Evolutionary conservation across 2,797 vertebrate genomes (phyloP).

Genomic region (Sphaeramia orbicularis): DNA sequence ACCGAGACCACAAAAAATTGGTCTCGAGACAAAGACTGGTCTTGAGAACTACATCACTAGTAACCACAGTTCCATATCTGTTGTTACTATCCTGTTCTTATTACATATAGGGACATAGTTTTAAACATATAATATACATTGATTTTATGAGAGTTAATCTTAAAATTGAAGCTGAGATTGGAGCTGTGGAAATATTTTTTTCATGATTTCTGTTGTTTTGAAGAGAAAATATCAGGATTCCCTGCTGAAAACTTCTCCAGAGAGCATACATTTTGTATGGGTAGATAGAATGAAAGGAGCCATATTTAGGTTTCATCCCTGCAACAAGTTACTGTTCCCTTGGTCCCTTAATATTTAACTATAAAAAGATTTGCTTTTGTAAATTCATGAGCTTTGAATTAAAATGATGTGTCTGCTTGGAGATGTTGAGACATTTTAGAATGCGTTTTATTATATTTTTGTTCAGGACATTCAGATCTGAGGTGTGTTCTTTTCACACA

Average conservation of each 20-base stretch:
- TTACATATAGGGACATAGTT: no score
- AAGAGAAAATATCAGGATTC: slow-evolving; percentile 8
- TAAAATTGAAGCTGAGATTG: not conserved
- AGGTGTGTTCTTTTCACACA: not conserved
- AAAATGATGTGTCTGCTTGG: not conserved
- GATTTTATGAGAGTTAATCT: no score
- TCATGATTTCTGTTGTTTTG: not conserved
- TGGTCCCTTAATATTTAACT: slow-evolving; percentile 14
- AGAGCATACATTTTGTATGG: slow-evolving; percentile 12
- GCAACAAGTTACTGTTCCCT: slow-evolving; percentile 17
- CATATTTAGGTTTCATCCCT: slow-evolving; percentile 42
- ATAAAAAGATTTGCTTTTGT: slow-evolving; percentile 24
- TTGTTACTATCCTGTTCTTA: no score
- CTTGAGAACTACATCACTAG: no score
- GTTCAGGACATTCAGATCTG: not conserved
- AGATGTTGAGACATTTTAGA: not conserved
- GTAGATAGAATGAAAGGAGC: slow-evolving; percentile 23
- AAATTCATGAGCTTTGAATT: slow-evolving; percentile 26
- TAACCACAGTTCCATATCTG: no score
- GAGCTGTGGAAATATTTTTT: no score
- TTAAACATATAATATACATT: no score
- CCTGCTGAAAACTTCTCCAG: slow-evolving; percentile 14
- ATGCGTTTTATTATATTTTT: not conserved
- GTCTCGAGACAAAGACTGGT: no score
- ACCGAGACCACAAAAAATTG: no score